Base-by-base conservation (phyloP, 2,113 vertebrate genomes). In the Bubo bubo region DNA sequence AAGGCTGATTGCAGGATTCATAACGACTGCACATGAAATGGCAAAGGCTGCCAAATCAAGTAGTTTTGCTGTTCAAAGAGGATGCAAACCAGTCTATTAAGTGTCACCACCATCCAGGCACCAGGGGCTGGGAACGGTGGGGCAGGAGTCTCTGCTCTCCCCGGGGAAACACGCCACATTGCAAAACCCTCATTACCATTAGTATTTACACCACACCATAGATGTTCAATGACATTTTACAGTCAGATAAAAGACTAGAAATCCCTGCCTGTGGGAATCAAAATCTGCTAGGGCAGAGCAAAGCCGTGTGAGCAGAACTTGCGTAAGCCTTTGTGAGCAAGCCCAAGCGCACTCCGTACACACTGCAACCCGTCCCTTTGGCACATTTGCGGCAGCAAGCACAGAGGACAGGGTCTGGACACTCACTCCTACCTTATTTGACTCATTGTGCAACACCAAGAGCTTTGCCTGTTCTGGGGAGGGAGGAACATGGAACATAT, bases 301-400 rank as follows among this genome's bases (percentile, higher is more conserved):
- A 90, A 79, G 49, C 32, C 1, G 0, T 10, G 12, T 0, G 5
- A 56, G 56, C 84, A 93, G 62, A 43, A 60, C n/a, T 34, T 8
- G 5, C n/a, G 4, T 6, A 35, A 41, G 52, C 14, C 56, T 47
- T 80, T 52, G 3, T 30, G n/a, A 49, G 58, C 21, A 13, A 59
- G 32, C 24, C 63, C 52, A 43, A 49, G 27, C 19, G 35, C 5
- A 10, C 20, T 4, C 6, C 0, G 4, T 2, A 14, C 72, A 21
- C 14, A 14, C 1, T 32, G 49, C 41, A 49, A 11, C 9, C 45
- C 39, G 7, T 8, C 41, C 39, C 30, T 23, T 10, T 0, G 2
- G 60, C 32, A 28, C 15, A 13, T 8, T 5, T 12, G 37, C 62
- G 41, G 45, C 71, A 45, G 56, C n/a, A 14, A 47, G 67, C 37